Evolutionary conservation across 2,888 invertebrate species (phyloP).

Genomic region (Caenorhabditis macrosperma): DNA sequence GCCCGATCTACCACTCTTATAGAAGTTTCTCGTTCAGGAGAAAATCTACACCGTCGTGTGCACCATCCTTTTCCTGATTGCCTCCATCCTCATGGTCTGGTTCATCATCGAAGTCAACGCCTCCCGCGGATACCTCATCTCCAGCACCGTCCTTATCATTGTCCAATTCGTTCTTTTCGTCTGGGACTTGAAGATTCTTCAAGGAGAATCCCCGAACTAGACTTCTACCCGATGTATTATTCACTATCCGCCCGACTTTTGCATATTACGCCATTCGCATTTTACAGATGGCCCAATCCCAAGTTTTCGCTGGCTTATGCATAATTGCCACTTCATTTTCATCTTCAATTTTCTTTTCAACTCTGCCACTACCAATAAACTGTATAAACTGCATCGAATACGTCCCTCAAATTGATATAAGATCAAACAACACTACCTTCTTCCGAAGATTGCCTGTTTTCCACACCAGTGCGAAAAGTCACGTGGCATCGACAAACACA

Average conservation of each 20-base stretch:
- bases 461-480: constrained; percentile 29
- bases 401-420: constrained; percentile 4
- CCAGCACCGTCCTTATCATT: constrained; percentile 67
- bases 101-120: constrained; percentile 70
- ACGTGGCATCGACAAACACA: constrained; percentile 39
- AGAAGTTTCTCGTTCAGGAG: constrained; percentile 59
- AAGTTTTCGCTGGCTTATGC: background rate
- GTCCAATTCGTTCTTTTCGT: constrained; percentile 76
- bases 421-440: constrained; percentile 12
- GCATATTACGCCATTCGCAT: constrained; percentile 29
- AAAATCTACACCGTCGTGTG: constrained; percentile 67
- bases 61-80: constrained; percentile 71
- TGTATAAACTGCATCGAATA: constrained; percentile 4
- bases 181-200: constrained; percentile 78
- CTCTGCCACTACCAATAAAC: constrained; percentile 16
- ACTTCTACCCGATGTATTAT: constrained; percentile 3
- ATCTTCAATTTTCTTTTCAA: background rate
- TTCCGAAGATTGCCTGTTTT: constrained; percentile 8
- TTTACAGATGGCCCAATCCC: no score
- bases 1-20: background rate
- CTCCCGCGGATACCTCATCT: constrained; percentile 66
- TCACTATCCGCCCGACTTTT: no score
- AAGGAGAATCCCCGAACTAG: constrained; percentile 77
- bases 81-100: constrained; percentile 70
- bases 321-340: constrained; percentile 27